These are phyloP conservation scores for Melanaphis sacchari DNA, from an alignment of 1,140 invertebrate species.

Conservation along the genomic window DNA sequence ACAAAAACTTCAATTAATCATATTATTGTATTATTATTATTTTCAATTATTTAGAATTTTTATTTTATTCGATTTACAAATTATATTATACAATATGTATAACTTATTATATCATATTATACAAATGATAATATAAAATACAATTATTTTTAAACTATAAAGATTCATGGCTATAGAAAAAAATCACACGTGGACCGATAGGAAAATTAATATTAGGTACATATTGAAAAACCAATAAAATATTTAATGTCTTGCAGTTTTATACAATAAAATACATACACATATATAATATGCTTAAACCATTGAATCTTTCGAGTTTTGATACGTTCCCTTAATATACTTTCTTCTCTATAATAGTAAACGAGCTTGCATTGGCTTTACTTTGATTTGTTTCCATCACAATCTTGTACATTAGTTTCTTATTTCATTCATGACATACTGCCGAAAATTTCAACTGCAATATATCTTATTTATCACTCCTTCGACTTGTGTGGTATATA, in stretches of 20 bases:
- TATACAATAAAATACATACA: not conserved
- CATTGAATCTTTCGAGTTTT: not conserved
- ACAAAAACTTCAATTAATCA: no score
- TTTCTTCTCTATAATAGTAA: not conserved
- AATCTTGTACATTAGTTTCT: slow-evolving; percentile 28
- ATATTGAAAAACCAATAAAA: not conserved
- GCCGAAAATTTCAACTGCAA: not conserved
- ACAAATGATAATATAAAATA: no score
- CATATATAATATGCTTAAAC: not conserved
- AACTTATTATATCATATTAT: no score
- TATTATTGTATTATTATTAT: no score
- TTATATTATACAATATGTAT: no score
- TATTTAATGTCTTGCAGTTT: not conserved
- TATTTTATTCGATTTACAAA: no score
- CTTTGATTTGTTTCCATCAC: not conserved
- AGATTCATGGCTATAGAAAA: no score
- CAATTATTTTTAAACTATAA: no score
- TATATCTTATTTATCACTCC: slow-evolving; percentile 47
- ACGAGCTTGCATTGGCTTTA: not conserved
- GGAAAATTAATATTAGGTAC: no score
- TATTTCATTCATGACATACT: slow-evolving; percentile 4
- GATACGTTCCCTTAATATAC: not conserved
- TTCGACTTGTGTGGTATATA: not conserved
- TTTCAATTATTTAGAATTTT: no score
- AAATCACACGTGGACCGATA: no score